Conservation (phyloP, 2,888 invertebrate genomes). For the Folsomia manolachei region DNA sequence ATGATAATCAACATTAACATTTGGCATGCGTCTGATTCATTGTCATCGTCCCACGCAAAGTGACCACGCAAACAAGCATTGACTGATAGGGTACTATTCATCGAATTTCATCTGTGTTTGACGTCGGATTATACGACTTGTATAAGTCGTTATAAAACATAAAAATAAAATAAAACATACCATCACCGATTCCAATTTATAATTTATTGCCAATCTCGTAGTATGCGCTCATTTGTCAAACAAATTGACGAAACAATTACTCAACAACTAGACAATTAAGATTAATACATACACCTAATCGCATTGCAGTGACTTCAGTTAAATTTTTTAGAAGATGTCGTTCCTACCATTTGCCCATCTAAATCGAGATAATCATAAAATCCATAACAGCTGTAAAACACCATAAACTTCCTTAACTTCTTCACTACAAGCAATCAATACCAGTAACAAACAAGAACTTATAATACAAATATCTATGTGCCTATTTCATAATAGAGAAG, state of each 20-base stretch:
- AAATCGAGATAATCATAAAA: too few relatives aligned
- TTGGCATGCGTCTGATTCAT: neutral
- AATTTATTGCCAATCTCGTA: neutral
- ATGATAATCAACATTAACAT: neutral
- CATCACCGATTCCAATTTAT: neutral
- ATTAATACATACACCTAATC: neutral
- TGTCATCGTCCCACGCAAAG: neutral
- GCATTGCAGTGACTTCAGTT: neutral
- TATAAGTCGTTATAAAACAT: too few relatives aligned
- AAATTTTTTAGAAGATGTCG: too few relatives aligned
- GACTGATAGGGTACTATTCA: neutral
- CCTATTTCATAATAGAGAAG: too few relatives aligned
- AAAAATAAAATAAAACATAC: neutral
- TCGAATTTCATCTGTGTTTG: neutral
- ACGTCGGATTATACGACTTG: too few relatives aligned
- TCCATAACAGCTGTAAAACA: too few relatives aligned
- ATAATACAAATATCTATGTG: too few relatives aligned
- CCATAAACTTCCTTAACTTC: too few relatives aligned
- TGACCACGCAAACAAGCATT: neutral
- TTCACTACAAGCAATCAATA: too few relatives aligned
- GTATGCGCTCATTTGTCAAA: neutral
- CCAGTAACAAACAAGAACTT: too few relatives aligned
- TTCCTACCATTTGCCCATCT: too few relatives aligned
- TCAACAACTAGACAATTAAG: neutral
- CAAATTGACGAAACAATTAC: neutral